These are phyloP conservation scores for Drosophila simulans DNA, from an alignment of 1,140 invertebrate species.

Conservation along the genomic window DNA sequence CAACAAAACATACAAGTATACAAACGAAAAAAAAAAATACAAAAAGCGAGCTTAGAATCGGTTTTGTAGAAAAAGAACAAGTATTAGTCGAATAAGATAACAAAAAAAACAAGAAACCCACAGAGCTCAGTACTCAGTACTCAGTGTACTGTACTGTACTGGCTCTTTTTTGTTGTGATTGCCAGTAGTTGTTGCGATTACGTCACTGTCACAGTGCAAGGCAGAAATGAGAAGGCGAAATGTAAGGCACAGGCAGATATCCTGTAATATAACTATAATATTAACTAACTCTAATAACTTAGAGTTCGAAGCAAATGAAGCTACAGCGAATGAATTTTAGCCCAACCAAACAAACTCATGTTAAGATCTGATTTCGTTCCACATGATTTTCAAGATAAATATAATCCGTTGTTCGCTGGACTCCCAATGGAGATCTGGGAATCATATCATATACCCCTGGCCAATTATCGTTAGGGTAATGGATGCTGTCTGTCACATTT, in stretches of 20 bases:
- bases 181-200: constrained; percentile 47
- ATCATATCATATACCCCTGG: constrained; percentile 6
- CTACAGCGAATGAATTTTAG: too few species aligned
- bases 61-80: constrained; percentile 22
- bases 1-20: constrained; percentile 23
- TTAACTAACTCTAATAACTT: too few species aligned
- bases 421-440: constrained; percentile 6
- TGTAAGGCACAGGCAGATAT: neutral
- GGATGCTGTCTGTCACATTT: constrained; percentile 50
- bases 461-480: constrained; percentile 51
- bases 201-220: constrained; percentile 60
- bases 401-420: constrained; percentile 8
- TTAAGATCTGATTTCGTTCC: too few species aligned
- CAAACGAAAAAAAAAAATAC: constrained; percentile 30
- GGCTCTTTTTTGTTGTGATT: constrained; percentile 30
- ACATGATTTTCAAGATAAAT: too few species aligned
- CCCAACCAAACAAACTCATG: too few species aligned
- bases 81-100: constrained; percentile 20
- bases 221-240: neutral
- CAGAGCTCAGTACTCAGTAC: constrained; percentile 27
- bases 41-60: constrained; percentile 9
- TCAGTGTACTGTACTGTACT: constrained; percentile 24
- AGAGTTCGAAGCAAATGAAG: too few species aligned
- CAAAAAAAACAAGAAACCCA: constrained; percentile 25
- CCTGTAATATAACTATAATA: too few species aligned